phyloP scores from a whole-genome alignment of 1,140 invertebrate species.

The fruit fly (Drosophila melanogaster) region DNA sequence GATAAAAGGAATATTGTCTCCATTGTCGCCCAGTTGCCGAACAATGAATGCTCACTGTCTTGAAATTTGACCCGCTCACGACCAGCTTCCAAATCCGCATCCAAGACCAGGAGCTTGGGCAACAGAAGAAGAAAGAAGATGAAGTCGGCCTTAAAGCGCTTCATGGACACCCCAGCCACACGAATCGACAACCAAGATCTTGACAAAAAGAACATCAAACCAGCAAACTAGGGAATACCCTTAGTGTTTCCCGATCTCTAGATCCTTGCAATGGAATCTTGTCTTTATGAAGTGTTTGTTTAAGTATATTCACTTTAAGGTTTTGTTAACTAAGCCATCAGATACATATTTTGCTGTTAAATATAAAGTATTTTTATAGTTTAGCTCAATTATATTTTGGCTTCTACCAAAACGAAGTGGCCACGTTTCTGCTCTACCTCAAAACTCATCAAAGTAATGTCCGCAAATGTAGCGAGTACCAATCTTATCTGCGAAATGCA shows the following conservation, averaged over 20 bases:
- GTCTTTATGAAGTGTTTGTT: neutral
- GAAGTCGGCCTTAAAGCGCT: slow-evolving; percentile 7
- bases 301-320: no score
- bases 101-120: slow-evolving; percentile 27
- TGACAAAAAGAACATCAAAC: neutral
- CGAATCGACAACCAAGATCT: slow-evolving; percentile 21
- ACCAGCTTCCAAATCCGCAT: slow-evolving; percentile 22
- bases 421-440: no score
- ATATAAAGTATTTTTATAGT: no score
- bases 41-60: slow-evolving; percentile 11
- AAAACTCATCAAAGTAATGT: neutral
- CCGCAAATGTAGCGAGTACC: neutral
- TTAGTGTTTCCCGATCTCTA: neutral
- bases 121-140: neutral
- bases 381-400: no score
- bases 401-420: no score
- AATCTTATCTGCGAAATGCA: slow-evolving; percentile 69
- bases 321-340: no score
- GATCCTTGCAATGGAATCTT: neutral
- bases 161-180: slow-evolving; percentile 15
- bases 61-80: slow-evolving; percentile 67
- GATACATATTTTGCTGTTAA: no score
- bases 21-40: slow-evolving; percentile 28
- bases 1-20: slow-evolving; percentile 54
- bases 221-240: slow-evolving; percentile 15